Conservation (phyloP, 2,797 vertebrate genomes). For the Acrossocheilus fasciatus region DNA sequence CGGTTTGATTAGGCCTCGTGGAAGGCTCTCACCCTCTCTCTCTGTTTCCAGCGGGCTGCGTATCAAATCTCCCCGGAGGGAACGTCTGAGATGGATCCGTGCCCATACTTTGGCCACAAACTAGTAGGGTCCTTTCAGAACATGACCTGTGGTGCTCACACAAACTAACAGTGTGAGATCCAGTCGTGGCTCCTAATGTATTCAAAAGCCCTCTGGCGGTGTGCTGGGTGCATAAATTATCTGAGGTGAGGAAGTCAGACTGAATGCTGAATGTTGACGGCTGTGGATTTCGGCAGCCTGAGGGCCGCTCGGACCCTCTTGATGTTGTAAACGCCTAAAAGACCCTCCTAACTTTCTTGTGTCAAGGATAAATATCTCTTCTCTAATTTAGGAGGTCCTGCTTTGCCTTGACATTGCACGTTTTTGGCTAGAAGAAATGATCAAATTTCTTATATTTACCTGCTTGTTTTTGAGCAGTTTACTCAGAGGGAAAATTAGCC, state of each 20-base stretch:
- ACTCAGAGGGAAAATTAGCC: not conserved
- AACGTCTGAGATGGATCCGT: slow-evolving; percentile 23
- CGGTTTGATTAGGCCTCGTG: slow-evolving; percentile 72
- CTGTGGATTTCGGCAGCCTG: slow-evolving; percentile 51
- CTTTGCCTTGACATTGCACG: not conserved
- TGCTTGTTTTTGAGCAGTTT: not conserved
- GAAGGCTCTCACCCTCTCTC: slow-evolving; percentile 48
- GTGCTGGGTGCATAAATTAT: slow-evolving; percentile 68
- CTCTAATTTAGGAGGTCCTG: not conserved
- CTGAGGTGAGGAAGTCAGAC: slow-evolving; percentile 43
- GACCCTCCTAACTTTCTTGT: slow-evolving; percentile 24
- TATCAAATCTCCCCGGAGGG: slow-evolving; percentile 20
- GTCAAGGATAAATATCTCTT: slow-evolving; percentile 24
- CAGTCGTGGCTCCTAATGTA: slow-evolving; percentile 55
- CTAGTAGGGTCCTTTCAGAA: slow-evolving; percentile 40
- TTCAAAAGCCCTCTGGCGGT: slow-evolving; percentile 62
- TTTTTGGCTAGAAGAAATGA: not conserved
- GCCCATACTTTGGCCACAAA: slow-evolving; percentile 37
- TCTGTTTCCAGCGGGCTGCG: slow-evolving; percentile 15
- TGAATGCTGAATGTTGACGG: slow-evolving; percentile 52
- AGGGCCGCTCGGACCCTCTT: slow-evolving; percentile 42
- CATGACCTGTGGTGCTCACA: slow-evolving; percentile 36
- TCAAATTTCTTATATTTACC: not conserved
- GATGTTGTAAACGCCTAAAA: slow-evolving; percentile 45
- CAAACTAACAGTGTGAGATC: slow-evolving; percentile 57